Evolutionary conservation across 2,888 invertebrate species (phyloP), one percentile per base, ranked within the genome.

Genomic region (Acleris literana): DNA sequence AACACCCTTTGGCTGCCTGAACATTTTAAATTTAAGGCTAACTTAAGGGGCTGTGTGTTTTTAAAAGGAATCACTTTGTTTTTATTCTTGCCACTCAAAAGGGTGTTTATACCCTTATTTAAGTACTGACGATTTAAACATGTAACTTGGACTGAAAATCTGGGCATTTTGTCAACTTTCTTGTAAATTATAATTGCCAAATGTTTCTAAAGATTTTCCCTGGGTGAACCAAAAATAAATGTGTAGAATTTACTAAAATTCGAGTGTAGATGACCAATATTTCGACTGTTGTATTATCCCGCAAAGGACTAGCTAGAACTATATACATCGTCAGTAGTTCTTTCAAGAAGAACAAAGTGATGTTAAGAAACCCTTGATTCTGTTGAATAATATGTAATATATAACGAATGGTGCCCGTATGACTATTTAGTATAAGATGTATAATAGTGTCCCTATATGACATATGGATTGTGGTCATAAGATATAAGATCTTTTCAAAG

Each of bases 351-450:
- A 58, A 52, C 29, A 18, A 22, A 56, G 51, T 64, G 52, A 58
- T 58, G 33, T 4, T 17, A 18, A 25, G 13, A 62, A n/a, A 16
- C 29, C 16, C 29, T 9, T 48, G 33, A 44, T 53, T 62, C 44
- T 33, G 17, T 46, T 25, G 25, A 39, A 39, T n/a, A 48, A 53
- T 46, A 33, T 33, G 52, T 63, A 16, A 58, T 44, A 46, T 43
- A 17, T 59, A 54, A 29, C 39, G n/a, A 49, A 16, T 64, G 49
- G 54, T 59, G 54, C 64, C 54, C 54, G 25, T 52, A 22, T 54
- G 22, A 53, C 48, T 53, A 29, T 46, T 48, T 64, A 59, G 18
- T 59, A 39, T 64, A 64, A 54, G 53, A 43, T 54, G 25, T 59
- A 22, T 57, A 59, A 5, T 51, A 59, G n/a, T 39, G 59, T 43